A percentile compares a stretch with the other conserved stretches of the same genome.
Evolutionary conservation across 2,888 invertebrate species (phyloP).

Genomic region (Orthonevra nobilis): DNA sequence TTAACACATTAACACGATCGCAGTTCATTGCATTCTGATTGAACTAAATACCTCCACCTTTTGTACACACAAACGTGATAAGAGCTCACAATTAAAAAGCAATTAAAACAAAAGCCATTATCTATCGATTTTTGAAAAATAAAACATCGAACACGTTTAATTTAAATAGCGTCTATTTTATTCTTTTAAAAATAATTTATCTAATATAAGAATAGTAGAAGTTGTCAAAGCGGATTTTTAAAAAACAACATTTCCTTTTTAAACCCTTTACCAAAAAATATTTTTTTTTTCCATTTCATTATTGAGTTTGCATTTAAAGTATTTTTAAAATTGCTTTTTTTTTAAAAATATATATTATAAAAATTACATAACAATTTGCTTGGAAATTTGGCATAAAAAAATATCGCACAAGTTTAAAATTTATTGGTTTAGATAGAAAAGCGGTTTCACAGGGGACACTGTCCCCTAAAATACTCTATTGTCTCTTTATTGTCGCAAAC

Average conservation of each 20-base stretch:
- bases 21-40: no score
- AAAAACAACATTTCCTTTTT: background rate
- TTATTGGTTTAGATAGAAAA: background rate
- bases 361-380: constrained; percentile 8
- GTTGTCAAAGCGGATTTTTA: background rate
- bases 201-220: background rate
- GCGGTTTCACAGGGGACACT: constrained; percentile 52
- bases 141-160: no score
- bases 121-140: no score
- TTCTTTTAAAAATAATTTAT: background rate
- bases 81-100: no score
- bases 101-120: no score
- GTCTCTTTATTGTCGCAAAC: constrained; percentile 50
- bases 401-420: background rate
- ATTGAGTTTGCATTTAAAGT: constrained; percentile 1
- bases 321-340: constrained; percentile 24
- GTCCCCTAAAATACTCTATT: constrained; percentile 63
- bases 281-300: background rate
- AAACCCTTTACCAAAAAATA: constrained; percentile 16
- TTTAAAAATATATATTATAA: background rate
- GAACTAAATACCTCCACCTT: no score
- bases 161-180: background rate
- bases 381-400: constrained; percentile 9
- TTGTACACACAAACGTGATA: no score
- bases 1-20: no score